phyloP scores from a whole-genome alignment of 2,888 invertebrate genomes.

The Scaptomyza reducta region DNA sequence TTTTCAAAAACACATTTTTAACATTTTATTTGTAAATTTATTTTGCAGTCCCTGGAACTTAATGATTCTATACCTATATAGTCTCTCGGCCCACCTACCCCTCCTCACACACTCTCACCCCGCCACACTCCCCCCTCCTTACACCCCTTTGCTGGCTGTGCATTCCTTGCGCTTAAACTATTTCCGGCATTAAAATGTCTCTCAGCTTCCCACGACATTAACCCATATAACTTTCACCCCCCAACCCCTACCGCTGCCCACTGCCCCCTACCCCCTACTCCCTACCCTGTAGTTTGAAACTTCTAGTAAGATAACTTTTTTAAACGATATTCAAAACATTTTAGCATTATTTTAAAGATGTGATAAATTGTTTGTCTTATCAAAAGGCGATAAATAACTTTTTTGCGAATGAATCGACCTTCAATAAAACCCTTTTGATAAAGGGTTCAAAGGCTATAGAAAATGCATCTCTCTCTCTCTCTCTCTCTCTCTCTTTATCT shows the following conservation, averaged over 20 bases:
- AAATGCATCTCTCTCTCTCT: constrained; percentile 27
- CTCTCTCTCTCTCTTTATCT: no score
- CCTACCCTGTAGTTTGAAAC: neutral
- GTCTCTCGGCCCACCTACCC: neutral
- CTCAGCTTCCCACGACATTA: constrained; percentile 27
- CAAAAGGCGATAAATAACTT: no score
- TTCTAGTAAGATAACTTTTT: no score
- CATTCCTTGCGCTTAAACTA: constrained; percentile 57
- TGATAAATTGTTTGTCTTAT: no score
- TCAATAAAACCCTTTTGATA: constrained; percentile 21
- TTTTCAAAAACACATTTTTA: constrained; percentile 57
- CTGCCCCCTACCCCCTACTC: neutral
- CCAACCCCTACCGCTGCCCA: no score
- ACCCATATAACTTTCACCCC: constrained; percentile 1
- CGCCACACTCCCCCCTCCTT: no score
- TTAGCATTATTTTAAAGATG: no score
- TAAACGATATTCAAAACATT: no score
- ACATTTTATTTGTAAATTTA: constrained; percentile 74
- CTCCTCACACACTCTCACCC: neutral
- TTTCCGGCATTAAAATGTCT: constrained; percentile 71
- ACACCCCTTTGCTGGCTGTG: neutral
- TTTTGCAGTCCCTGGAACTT: constrained; percentile 40
- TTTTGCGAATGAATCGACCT: no score
- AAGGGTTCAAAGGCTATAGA: constrained; percentile 33
- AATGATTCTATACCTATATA: neutral